Base-by-base conservation (phyloP, 2,888 invertebrate genomes). In the Mellilla xanthometata region DNA sequence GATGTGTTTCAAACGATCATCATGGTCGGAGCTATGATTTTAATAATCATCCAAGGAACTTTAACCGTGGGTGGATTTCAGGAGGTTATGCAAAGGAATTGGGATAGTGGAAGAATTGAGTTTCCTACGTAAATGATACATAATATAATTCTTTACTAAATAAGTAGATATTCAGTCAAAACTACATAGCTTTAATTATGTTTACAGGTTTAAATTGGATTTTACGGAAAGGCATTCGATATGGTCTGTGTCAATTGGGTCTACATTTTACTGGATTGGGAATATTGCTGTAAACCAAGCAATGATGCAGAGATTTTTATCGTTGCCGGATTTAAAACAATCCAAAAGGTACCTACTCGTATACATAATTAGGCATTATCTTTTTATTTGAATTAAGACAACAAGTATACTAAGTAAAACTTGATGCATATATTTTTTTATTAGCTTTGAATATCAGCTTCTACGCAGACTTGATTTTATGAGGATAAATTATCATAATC, bases 241-340 rank as follows among this genome's bases (percentile, higher is more conserved):
- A 32, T 95, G 94, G 91, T 92, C 93, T 0, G 86, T 95, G n/a
- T 78, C 91, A 0, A 79, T 96, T 53, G 96, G 95, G 2, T 93
- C 94, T 1, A 91, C 92, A 34, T 91, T 95, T 40, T 93, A 93
- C 54, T 95, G 94, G 94, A 80, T 94, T 2, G 93, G 94, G 35
- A 92, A 92, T 58, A 92, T 94, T 58, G 94, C 93, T 12, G 93
- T 94, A 2, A 95, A 94, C 74, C 96, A 95, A 72, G 93, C 94
- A 23, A 95, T 95, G 94, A 92, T 95, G 53, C 96, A 96, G 68
- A 85, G 95, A 38, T 94, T 95, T 63, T 77, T 96, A 29, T 91
- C 95, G 8, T 75, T 95, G 35, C 92, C 94, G 0, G 92, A 91
- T n/a, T 72, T 95, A 5, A 83, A 81, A 48, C 89, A 91, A 39